Base-by-base conservation (phyloP, 1,140 invertebrate genomes). In the Thalassaphorura encarpata region DNA sequence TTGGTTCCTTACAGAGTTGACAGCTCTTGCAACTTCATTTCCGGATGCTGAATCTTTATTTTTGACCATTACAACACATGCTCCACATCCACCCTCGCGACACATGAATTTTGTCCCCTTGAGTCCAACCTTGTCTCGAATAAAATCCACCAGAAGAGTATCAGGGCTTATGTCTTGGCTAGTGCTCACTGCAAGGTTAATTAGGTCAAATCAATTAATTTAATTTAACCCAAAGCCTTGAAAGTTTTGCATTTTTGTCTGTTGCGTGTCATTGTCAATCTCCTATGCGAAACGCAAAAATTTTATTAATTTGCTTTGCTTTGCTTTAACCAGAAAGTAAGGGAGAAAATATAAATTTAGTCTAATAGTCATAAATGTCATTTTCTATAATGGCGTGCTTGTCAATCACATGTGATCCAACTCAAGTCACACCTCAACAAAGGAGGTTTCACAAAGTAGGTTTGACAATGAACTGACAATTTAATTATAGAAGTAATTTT, bases 71-170 rank as follows among this genome's bases (percentile, higher is more conserved):
- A 63, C 61, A n/a, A 56, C 40, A 36, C 61, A 63, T 27, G 54
- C 57, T 19, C 61, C 61, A 48, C 61, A 63, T 26, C 58, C 58
- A 2, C 62, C 62, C 46, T 60, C 62, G 31, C 62, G 39, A 45
- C 62, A 64, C 81, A 85, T 85, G 5, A 73, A 75, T 67, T 91
- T 90, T 0, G 85, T 89, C 8, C 85, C 87, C 29, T 76, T 80
- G 0, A 88, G 72, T 39, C 81, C 74, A 1, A 79, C 79, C 63
- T 80, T 67, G 24, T 81, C 76, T 2, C 84, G 72, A 43, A 87
- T 79, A 57, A 78, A 87, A n/a, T 78, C 75, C 52, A 85, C 84
- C 2, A 87, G 68, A 18, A 50, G 33, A 1, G 57, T 53, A 3
- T 56, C 29, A 0, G 62, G 58, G 4, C 58, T 52, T 23, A 60